Conservation (phyloP, 2,113 vertebrate genomes). For the Panthera tigris region DNA sequence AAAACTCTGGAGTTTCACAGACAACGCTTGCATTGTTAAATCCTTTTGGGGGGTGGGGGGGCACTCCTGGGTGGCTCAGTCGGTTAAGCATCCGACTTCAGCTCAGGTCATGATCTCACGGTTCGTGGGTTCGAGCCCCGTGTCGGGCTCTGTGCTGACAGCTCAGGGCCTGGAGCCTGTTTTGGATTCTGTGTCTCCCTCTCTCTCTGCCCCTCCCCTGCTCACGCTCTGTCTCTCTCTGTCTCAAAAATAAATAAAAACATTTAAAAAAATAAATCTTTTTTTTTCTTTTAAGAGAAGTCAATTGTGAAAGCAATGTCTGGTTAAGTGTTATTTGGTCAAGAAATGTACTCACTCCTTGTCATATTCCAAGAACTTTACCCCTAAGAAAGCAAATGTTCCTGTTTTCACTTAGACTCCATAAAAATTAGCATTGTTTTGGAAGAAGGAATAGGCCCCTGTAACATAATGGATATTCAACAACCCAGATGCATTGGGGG, state of each 20-base stretch:
- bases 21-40: neutral
- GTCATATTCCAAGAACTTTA: slow-evolving; percentile 41
- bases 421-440: slow-evolving; percentile 59
- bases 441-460: slow-evolving; percentile 16
- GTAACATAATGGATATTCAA: slow-evolving; percentile 23
- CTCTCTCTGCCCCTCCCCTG: too few species aligned
- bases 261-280: too few species aligned
- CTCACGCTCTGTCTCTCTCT: too few species aligned
- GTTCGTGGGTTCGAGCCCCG: too few species aligned
- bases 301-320: neutral
- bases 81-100: too few species aligned
- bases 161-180: too few species aligned
- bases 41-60: too few species aligned
- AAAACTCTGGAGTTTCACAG: neutral
- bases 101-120: too few species aligned
- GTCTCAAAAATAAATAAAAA: too few species aligned
- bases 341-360: neutral
- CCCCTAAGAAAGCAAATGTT: slow-evolving; percentile 57
- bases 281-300: neutral
- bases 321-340: slow-evolving; percentile 23
- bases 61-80: too few species aligned
- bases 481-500: neutral
- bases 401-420: slow-evolving; percentile 53
- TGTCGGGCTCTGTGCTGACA: too few species aligned
- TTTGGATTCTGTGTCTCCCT: too few species aligned